phyloP scores from a whole-genome alignment of 2,888 invertebrate species.

The Meta bourneti region DNA sequence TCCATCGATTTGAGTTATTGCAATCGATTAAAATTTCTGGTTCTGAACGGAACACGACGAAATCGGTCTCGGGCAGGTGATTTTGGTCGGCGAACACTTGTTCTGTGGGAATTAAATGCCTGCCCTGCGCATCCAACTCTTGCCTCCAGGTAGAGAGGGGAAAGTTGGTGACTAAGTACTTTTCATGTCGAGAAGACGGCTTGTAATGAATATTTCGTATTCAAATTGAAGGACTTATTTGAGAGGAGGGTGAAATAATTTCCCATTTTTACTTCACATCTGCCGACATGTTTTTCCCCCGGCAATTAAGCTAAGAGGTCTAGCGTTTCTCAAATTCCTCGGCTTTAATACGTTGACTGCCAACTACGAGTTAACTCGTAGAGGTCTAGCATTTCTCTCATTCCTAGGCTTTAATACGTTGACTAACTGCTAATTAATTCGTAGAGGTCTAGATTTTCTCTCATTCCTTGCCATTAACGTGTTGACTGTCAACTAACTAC shows the following conservation, averaged over 20 bases:
- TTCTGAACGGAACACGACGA: neutral
- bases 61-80: neutral
- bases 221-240: neutral
- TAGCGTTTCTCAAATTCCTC: too few species aligned
- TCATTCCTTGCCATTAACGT: too few species aligned
- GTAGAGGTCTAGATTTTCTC: too few species aligned
- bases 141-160: neutral
- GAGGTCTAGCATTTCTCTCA: too few species aligned
- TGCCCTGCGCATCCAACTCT: neutral
- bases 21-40: neutral
- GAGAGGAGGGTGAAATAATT: neutral
- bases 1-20: neutral
- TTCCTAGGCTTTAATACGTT: too few species aligned
- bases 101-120: slow-evolving; percentile 14
- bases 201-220: neutral
- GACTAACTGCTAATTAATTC: too few species aligned
- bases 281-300: too few species aligned
- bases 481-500: too few species aligned
- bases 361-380: too few species aligned
- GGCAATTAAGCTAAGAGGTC: too few species aligned
- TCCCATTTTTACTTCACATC: neutral
- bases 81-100: slow-evolving; percentile 24
- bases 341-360: too few species aligned
- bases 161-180: neutral
- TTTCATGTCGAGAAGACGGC: neutral